Evolutionary conservation across 2,113 vertebrate species (phyloP), one percentile per base, ranked within the genome.

Genomic region (Tachuris rubrigastra): DNA sequence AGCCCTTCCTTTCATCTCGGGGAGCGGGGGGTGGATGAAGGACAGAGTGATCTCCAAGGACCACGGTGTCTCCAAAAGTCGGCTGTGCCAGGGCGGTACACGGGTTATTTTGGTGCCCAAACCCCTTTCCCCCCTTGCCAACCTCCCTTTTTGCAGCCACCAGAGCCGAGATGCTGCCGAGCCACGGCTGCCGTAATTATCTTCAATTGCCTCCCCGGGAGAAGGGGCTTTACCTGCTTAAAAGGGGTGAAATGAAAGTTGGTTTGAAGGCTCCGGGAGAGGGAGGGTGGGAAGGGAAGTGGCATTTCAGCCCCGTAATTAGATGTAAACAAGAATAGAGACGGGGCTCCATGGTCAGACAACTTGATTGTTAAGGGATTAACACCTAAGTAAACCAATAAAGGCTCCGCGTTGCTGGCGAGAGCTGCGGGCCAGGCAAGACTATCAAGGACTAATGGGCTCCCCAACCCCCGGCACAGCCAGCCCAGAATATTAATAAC

Each of bases 271-370:
- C 74, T 35, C 58, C 59, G 3, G 28, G 27, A 25, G 19, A 14
- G 6, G 11, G 21, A 22, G 49, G 65, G 58, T 88, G 63, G 74
- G 86, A 74, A 93, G 96, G 97, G 97, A 98, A 98, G 96, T 91
- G 97, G 96, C 88, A 95, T 97, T 97, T 97, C 90, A 97, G 98
- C 80, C 86, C 87, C 97, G 93, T 98, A 98, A 98, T 98, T 98
- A 98, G 98, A 97, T 96, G 96, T 97, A 98, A 98, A 98, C 98
- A 98, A 98, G 97, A 98, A 97, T 95, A 96, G 97, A 96, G 96
- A 95, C 94, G 92, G 96, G 97, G 73, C 77, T 93, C 89, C 53
- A 7, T 35, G 90, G 96, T 96, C 96, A 95, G 92, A 97, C 97
- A 95, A 77, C 87, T 93, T 85, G 90, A 97, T 98, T 98, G 98